Percentiles rank a stretch among this genome's conserved stretches.
phyloP scores from a whole-genome alignment of 2,797 vertebrate genomes.

The Discoglossus pictus region DNA sequence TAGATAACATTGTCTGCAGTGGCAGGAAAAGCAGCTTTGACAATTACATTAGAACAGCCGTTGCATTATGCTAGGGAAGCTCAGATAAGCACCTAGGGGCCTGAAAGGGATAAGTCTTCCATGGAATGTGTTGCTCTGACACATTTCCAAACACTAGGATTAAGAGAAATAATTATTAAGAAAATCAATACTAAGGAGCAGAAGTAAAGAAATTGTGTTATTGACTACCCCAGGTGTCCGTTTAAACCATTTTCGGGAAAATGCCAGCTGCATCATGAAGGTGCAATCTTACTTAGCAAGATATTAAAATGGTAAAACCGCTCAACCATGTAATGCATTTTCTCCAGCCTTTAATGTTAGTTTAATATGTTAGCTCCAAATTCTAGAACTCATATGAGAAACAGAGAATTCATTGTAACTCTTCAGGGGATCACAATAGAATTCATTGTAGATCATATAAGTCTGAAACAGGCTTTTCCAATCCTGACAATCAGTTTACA shows the following conservation, averaged over 20 bases:
- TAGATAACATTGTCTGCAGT: conserved; percentile 47
- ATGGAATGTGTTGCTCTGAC: conserved; percentile 28
- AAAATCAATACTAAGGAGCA: conserved; percentile 49
- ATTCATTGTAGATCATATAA: too few species aligned
- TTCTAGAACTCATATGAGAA: too few species aligned
- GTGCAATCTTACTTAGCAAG: not conserved
- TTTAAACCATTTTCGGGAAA: conserved; percentile 46
- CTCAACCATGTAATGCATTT: not conserved
- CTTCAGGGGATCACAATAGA: too few species aligned
- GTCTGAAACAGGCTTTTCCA: too few species aligned
- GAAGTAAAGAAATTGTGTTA: conserved; percentile 45
- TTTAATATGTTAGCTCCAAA: not conserved
- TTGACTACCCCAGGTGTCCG: conserved; percentile 43
- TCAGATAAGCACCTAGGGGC: conserved; percentile 25
- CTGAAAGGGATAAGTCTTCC: conserved; percentile 11
- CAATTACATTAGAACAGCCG: conserved; percentile 41
- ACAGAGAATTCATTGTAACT: too few species aligned
- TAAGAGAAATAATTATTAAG: conserved; percentile 54
- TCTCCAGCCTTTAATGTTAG: not conserved
- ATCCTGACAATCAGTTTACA: too few species aligned
- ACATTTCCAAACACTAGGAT: conserved; percentile 45
- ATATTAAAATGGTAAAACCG: conserved; percentile 9
- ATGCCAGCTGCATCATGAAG: conserved; percentile 5
- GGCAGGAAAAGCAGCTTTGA: conserved; percentile 42
- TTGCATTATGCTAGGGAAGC: conserved; percentile 33